These are phyloP conservation scores for Leucopsar rothschildi DNA, from an alignment of 2,113 vertebrate genomes.

Conservation along the genomic window DNA sequence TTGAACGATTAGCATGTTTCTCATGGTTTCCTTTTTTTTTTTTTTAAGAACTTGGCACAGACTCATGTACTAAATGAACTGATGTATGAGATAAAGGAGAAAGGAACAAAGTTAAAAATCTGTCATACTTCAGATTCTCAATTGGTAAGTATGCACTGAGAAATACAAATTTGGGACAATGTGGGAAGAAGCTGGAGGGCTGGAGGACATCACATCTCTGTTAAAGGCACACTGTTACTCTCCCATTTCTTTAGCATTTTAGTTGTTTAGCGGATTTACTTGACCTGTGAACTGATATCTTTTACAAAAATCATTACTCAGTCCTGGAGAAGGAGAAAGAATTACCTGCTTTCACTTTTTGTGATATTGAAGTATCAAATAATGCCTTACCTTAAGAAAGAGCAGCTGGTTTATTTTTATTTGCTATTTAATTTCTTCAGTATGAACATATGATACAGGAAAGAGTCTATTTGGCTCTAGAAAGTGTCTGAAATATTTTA, in stretches of 20 bases:
- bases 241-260: background rate
- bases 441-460: background rate
- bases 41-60: conserved; percentile 89
- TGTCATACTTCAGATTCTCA: conserved; percentile 78
- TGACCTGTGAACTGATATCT: background rate
- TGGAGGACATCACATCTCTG: background rate
- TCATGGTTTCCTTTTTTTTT: background rate
- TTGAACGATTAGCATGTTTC: background rate
- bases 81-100: conserved; percentile 92
- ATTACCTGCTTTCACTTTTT: background rate
- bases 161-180: background rate
- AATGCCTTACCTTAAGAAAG: background rate
- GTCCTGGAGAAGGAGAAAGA: background rate
- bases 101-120: conserved; percentile 90
- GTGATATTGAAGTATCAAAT: background rate
- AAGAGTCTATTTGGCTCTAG: background rate
- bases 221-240: background rate
- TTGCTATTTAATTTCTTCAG: background rate
- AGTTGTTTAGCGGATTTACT: background rate
- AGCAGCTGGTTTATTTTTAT: background rate
- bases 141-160: conserved; percentile 74
- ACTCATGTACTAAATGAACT: conserved; percentile 91
- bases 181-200: background rate
- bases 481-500: background rate
- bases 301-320: background rate